phyloP scores from a whole-genome alignment of 2,113 vertebrate genomes.

The Pterophyllum scalare region DNA sequence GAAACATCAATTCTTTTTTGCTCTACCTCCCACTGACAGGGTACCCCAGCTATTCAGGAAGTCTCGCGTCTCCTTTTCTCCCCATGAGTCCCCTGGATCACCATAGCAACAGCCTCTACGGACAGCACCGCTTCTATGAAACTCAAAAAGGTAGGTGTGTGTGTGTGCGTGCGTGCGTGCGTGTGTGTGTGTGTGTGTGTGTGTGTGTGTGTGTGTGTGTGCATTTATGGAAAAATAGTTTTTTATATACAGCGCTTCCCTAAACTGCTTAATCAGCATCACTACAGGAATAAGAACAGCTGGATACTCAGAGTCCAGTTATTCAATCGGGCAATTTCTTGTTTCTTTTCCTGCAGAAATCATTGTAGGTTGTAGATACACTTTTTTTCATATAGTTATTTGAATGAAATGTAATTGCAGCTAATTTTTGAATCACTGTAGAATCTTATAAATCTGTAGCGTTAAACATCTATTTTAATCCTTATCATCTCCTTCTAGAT shows the following conservation, averaged over 20 bases:
- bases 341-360: not conserved
- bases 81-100: slow-evolving; percentile 98
- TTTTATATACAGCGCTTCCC: not conserved
- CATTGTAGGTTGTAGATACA: not conserved
- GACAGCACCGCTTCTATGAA: slow-evolving; percentile 97
- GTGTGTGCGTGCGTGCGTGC: slow-evolving; percentile 44
- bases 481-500: slow-evolving; percentile 78
- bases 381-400: not conserved
- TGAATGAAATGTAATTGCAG: not conserved
- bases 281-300: slow-evolving; percentile 8
- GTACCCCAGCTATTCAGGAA: slow-evolving; percentile 96
- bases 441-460: not conserved
- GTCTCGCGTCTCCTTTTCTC: slow-evolving; percentile 95
- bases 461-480: not conserved
- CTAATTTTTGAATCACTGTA: not conserved
- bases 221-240: not conserved
- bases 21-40: slow-evolving; percentile 80
- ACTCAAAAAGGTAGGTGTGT: slow-evolving; percentile 88
- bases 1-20: slow-evolving; percentile 68
- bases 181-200: slow-evolving; percentile 56
- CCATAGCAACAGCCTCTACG: slow-evolving; percentile 94
- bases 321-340: not conserved
- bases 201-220: not conserved
- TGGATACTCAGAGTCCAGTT: not conserved
- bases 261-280: slow-evolving; percentile 51